A percentile compares a stretch with the other conserved stretches of the same genome.
These are phyloP conservation scores for Cordilura impudica DNA, from an alignment of 2,888 invertebrate species.

Conservation along the genomic window DNA sequence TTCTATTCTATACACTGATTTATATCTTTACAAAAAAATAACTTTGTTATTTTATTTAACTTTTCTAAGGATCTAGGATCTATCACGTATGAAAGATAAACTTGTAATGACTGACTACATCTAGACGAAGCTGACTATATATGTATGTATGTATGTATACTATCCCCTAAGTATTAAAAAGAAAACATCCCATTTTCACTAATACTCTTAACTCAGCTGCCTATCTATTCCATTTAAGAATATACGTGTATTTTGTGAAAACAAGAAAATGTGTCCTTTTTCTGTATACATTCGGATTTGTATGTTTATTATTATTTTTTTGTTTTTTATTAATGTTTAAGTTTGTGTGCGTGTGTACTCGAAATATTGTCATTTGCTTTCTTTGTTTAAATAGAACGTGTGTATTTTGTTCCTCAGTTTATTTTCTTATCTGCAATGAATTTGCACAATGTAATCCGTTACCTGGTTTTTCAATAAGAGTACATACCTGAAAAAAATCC, in stretches of 20 bases:
- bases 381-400: constrained; percentile 28
- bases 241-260: neutral
- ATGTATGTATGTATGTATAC: no score
- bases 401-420: constrained; percentile 6
- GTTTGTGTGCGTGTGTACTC: constrained; percentile 53
- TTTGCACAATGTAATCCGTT: constrained; percentile 33
- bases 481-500: constrained; percentile 64
- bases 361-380: constrained; percentile 33
- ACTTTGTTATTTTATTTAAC: constrained; percentile 46
- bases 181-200: neutral
- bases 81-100: constrained; percentile 71
- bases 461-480: constrained; percentile 30
- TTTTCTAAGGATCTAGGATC: constrained; percentile 69
- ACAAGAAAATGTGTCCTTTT: neutral
- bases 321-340: neutral
- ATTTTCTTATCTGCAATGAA: constrained; percentile 5
- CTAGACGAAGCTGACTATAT: constrained; percentile 57
- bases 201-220: neutral
- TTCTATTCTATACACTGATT: no score
- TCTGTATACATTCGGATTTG: no score
- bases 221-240: neutral
- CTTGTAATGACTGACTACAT: constrained; percentile 66
- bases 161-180: constrained; percentile 13
- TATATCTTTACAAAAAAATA: neutral
- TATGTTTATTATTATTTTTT: neutral